phyloP scores from a whole-genome alignment of 2,113 vertebrate genomes.

The Tiliqua scincoides region DNA sequence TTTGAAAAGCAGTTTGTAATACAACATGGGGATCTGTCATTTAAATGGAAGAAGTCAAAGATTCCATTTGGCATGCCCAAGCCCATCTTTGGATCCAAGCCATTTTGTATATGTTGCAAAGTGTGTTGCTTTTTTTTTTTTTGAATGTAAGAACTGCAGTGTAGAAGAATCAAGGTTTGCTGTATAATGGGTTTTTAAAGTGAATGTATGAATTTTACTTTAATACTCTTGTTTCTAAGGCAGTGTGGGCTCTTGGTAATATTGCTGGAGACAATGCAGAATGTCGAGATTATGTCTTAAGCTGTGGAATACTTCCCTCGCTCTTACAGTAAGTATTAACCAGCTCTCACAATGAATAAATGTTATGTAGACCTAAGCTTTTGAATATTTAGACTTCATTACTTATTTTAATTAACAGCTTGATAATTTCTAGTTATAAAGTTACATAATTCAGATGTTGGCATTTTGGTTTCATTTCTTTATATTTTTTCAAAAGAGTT shows the following conservation, averaged over 20 bases:
- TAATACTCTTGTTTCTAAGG: constrained; percentile 74
- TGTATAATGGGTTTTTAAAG: background rate
- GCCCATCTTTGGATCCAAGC: no score
- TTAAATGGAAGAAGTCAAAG: no score
- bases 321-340: constrained; percentile 88
- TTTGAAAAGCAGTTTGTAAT: no score
- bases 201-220: background rate
- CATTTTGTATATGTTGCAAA: background rate
- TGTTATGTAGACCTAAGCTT: background rate
- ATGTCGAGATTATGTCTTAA: constrained; percentile 93
- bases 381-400: constrained; percentile 9
- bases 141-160: background rate
- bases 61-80: no score
- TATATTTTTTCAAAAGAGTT: background rate
- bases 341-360: background rate
- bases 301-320: constrained; percentile 89
- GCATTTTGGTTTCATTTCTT: background rate
- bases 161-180: background rate
- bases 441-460: background rate
- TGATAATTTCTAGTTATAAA: background rate
- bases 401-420: background rate
- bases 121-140: background rate
- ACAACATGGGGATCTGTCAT: no score
- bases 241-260: constrained; percentile 94
- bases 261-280: constrained; percentile 94